Evolutionary conservation across 1,140 invertebrate species (phyloP).

Genomic region (Heliconius congener): DNA sequence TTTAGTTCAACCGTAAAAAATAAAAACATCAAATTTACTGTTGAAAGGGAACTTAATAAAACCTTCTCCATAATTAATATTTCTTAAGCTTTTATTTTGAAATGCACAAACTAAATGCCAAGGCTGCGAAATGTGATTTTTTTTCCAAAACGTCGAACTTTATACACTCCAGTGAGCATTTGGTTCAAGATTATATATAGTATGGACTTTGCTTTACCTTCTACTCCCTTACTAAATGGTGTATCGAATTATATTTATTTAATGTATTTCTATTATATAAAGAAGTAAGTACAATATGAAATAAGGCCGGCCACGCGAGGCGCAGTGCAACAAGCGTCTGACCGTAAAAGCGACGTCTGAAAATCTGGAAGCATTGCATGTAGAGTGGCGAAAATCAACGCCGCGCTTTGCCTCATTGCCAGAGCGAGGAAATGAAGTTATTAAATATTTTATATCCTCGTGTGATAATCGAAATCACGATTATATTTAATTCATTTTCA

Average conservation of each 20-base stretch:
- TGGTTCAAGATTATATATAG: background rate
- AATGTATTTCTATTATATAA: background rate
- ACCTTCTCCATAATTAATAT: background rate
- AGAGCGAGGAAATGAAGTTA: too few relatives aligned
- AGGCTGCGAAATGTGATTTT: background rate
- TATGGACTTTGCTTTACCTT: background rate
- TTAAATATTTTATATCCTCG: too few relatives aligned
- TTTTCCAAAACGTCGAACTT: constrained; percentile 1
- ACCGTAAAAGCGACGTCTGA: too few relatives aligned
- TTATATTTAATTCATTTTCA: too few relatives aligned
- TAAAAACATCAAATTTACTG: background rate
- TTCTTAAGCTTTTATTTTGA: constrained; percentile 6
- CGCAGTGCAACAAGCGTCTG: too few relatives aligned
- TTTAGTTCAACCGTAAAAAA: background rate
- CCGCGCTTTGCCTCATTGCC: too few relatives aligned
- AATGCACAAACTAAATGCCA: background rate
- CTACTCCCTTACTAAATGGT: background rate
- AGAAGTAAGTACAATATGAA: too few relatives aligned
- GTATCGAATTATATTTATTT: background rate
- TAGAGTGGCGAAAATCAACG: too few relatives aligned
- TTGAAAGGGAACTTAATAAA: background rate
- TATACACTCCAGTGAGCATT: background rate
- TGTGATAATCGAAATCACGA: too few relatives aligned
- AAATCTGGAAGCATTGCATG: too few relatives aligned
- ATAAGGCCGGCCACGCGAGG: too few relatives aligned